Evolutionary conservation across 2,888 invertebrate genomes (phyloP).

Genomic region (Ectropis crepuscularia): DNA sequence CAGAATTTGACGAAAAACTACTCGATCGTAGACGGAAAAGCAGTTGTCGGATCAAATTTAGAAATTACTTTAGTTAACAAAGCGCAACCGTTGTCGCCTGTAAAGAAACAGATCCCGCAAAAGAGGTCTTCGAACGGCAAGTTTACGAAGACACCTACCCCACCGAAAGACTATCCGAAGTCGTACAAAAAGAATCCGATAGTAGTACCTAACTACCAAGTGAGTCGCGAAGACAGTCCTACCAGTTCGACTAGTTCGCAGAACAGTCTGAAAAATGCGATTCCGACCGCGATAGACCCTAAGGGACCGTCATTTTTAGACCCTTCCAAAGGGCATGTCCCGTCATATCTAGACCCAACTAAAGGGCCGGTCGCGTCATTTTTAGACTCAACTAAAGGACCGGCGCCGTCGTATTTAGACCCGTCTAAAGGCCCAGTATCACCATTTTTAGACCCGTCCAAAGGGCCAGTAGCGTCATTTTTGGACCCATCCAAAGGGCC

Average conservation of each 20-base stretch:
- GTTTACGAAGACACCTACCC: slow-evolving; percentile 77
- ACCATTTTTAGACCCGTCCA: slow-evolving; percentile 6
- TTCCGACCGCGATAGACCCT: slow-evolving; percentile 51
- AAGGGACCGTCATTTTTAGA: slow-evolving; percentile 65
- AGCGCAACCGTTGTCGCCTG: slow-evolving; percentile 52
- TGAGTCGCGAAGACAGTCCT: slow-evolving; percentile 62
- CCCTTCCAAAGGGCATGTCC: slow-evolving; percentile 42
- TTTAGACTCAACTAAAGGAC: slow-evolving; percentile 1
- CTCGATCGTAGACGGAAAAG: slow-evolving; percentile 71
- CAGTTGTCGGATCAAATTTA: slow-evolving; percentile 86
- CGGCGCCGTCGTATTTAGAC: slow-evolving; percentile 1
- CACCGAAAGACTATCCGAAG: slow-evolving; percentile 65
- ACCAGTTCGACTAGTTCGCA: slow-evolving; percentile 60
- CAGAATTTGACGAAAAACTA: slow-evolving; percentile 80
- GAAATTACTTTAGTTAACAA: slow-evolving; percentile 89
- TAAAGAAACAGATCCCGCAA: slow-evolving; percentile 66
- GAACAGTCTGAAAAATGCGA: slow-evolving; percentile 46
- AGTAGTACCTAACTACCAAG: slow-evolving; percentile 71
- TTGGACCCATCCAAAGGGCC: slow-evolving; percentile 46
- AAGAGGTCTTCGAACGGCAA: slow-evolving; percentile 84
- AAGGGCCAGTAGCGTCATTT: slow-evolving; percentile 10
- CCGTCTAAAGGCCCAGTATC: slow-evolving; percentile 3
- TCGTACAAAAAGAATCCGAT: slow-evolving; percentile 59
- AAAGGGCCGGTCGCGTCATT: not conserved
- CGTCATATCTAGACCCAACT: slow-evolving; percentile 1